These are phyloP conservation scores for Sphaerophoria rueppellii DNA, from an alignment of 2,888 invertebrate species.

Conservation along the genomic window DNA sequence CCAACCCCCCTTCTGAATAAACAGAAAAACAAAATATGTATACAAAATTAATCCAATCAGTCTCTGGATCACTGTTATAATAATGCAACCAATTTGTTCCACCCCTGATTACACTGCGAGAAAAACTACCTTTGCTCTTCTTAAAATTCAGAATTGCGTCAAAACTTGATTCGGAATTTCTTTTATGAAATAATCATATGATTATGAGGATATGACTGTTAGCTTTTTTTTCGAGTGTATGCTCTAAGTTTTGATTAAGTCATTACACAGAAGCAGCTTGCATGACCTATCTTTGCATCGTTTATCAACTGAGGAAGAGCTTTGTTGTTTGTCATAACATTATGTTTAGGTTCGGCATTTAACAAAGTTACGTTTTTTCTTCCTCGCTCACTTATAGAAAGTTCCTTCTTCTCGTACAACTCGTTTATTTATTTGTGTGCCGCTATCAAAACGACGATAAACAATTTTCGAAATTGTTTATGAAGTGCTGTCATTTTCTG, in stretches of 20 bases:
- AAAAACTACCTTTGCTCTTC: background rate
- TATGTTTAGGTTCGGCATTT: conserved; percentile 20
- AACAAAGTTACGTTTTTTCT: background rate
- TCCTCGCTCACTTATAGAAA: conserved; percentile 15
- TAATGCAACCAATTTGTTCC: background rate
- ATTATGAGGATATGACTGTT: too few species aligned
- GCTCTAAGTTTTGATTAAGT: background rate
- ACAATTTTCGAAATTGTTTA: conserved; percentile 64
- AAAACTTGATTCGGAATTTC: background rate
- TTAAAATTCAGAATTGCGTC: background rate
- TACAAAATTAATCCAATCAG: conserved; percentile 24
- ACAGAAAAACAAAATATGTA: background rate
- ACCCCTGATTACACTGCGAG: conserved; percentile 15
- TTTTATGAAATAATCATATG: too few species aligned
- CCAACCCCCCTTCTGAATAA: conserved; percentile 14
- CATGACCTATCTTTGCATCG: conserved; percentile 44
- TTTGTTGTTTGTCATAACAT: conserved; percentile 5
- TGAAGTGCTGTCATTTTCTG: conserved; percentile 38
- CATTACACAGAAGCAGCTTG: conserved; percentile 24
- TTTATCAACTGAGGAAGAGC: conserved; percentile 57
- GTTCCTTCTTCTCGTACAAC: conserved; percentile 35
- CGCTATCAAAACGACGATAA: conserved; percentile 57
- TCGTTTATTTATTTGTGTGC: conserved; percentile 9
- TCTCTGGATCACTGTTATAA: background rate
- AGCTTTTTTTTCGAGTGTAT: background rate